phyloP scores from a whole-genome alignment of 1,140 invertebrate species.

The Tribolium castaneum region DNA sequence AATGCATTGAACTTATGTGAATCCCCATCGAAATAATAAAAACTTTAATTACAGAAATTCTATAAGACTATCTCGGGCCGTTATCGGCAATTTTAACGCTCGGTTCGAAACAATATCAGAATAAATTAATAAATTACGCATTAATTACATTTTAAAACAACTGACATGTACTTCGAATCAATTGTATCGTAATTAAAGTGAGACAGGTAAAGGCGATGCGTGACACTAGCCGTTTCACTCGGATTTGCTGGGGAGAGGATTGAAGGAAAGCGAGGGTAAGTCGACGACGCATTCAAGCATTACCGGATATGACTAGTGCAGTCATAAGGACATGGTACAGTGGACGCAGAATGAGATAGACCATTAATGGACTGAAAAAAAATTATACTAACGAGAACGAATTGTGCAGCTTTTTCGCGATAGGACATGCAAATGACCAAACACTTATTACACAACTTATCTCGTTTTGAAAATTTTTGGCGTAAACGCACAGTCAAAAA shows the following conservation, averaged over 20 bases:
- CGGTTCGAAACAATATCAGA: slow-evolving; percentile 60
- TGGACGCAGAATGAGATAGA: slow-evolving; percentile 38
- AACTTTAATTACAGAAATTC: slow-evolving; percentile 57
- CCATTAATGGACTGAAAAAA: slow-evolving; percentile 38
- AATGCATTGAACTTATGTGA: slow-evolving; percentile 49
- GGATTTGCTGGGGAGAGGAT: neutral
- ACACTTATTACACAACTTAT: too few species aligned
- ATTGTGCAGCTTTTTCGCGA: neutral
- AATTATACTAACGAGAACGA: neutral
- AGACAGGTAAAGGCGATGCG: neutral
- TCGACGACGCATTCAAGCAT: slow-evolving; percentile 36
- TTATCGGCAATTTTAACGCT: slow-evolving; percentile 61
- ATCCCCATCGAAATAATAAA: slow-evolving; percentile 47
- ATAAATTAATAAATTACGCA: slow-evolving; percentile 62
- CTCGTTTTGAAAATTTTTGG: too few species aligned
- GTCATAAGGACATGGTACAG: slow-evolving; percentile 42
- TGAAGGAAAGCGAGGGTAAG: slow-evolving; percentile 8
- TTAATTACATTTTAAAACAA: slow-evolving; percentile 59
- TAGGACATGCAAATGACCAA: too few species aligned
- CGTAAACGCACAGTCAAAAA: too few species aligned
- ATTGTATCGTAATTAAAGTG: slow-evolving; percentile 47
- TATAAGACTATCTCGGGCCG: slow-evolving; percentile 57
- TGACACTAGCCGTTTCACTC: neutral
- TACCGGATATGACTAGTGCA: slow-evolving; percentile 44
- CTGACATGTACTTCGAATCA: slow-evolving; percentile 57